These are phyloP conservation scores for Neolamprologus falcicula DNA, from an alignment of 2,113 vertebrate genomes.

Conservation along the genomic window DNA sequence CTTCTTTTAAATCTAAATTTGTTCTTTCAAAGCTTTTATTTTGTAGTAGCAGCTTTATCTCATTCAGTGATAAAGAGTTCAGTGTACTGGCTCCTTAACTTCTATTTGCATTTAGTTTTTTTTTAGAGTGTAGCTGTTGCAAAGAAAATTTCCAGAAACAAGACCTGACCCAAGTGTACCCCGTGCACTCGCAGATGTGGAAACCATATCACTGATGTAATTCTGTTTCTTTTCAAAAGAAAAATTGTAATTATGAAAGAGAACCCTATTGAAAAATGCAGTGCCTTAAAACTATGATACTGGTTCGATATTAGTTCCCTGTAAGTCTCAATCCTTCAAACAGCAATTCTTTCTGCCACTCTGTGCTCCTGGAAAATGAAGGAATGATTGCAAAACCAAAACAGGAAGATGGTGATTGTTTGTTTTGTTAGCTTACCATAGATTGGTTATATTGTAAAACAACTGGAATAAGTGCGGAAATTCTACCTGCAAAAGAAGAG, in stretches of 20 bases:
- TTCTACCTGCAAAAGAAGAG: background rate
- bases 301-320: background rate
- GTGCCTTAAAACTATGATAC: background rate
- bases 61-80: background rate
- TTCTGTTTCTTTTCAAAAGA: background rate
- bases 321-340: background rate
- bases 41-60: background rate
- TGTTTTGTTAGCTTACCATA: background rate
- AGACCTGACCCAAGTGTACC: background rate
- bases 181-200: background rate
- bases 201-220: background rate
- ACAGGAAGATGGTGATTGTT: background rate
- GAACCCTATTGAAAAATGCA: background rate
- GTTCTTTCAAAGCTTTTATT: background rate
- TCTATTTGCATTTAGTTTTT: background rate
- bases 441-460: background rate
- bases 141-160: background rate
- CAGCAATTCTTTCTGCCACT: background rate
- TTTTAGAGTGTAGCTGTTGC: background rate
- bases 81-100: background rate
- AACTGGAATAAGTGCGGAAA: background rate
- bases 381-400: background rate
- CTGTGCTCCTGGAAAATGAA: background rate
- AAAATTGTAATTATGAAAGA: background rate
- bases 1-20: background rate